A percentile compares a stretch with the other conserved stretches of the same genome.
Evolutionary conservation across 2,888 invertebrate species (phyloP).

Genomic region (Drosophila limbata): DNA sequence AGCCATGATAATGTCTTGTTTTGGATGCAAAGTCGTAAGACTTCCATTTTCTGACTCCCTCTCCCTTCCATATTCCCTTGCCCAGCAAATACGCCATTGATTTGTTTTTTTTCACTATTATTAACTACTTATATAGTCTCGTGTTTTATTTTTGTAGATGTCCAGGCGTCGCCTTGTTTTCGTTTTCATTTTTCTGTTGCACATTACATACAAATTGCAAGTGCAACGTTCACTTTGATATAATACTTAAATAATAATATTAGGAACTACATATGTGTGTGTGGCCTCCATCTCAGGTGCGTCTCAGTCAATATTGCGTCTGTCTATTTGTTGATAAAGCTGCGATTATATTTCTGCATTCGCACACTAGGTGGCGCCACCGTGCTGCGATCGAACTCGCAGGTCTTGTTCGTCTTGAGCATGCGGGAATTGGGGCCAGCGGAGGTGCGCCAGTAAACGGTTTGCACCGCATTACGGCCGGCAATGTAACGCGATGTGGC

Average conservation of each 20-base stretch:
- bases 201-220: neutral
- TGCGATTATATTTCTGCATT: conserved; percentile 76
- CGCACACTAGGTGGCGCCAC: conserved; percentile 86
- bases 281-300: neutral
- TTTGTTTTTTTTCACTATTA: neutral
- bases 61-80: neutral
- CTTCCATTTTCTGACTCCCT: neutral
- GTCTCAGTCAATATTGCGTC: too few relatives aligned
- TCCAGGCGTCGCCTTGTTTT: neutral
- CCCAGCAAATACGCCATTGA: neutral
- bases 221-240: neutral
- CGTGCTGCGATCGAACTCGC: conserved; percentile 87
- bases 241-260: conserved; percentile 13
- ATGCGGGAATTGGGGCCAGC: conserved; percentile 86
- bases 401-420: conserved; percentile 87
- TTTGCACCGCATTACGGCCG: conserved; percentile 91
- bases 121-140: conserved; percentile 1
- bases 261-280: conserved; percentile 14
- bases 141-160: conserved; percentile 4
- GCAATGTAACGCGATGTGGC: conserved; percentile 90
- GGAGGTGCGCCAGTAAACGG: conserved; percentile 89
- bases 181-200: conserved; percentile 14
- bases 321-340: conserved; percentile 59
- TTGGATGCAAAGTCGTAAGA: neutral
- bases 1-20: neutral